Evolutionary conservation across 2,113 vertebrate genomes (phyloP).

Genomic region (Trogon surrucura): DNA sequence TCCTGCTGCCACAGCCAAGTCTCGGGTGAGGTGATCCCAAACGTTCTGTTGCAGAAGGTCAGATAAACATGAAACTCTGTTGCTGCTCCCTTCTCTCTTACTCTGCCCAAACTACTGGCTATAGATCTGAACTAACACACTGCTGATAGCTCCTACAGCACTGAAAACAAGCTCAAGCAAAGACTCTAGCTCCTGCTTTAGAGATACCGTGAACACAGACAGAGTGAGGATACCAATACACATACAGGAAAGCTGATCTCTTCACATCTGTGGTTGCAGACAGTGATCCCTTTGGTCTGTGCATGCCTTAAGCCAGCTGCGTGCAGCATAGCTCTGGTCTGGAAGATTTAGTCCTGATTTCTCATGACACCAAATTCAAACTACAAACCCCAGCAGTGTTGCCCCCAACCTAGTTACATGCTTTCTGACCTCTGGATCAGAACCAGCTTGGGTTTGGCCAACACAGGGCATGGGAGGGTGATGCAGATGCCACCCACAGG

Average conservation of each 20-base stretch:
- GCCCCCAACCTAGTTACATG: not conserved
- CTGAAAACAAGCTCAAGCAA: not conserved
- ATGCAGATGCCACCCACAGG: not conserved
- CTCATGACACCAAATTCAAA: not conserved
- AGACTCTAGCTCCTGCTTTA: not conserved
- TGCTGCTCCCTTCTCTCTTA: not conserved
- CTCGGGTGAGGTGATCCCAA: not conserved
- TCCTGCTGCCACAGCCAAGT: not conserved
- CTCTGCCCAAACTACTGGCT: not conserved
- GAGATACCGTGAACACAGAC: not conserved
- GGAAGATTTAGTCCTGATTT: not conserved
- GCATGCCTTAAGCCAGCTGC: not conserved
- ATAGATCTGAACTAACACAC: not conserved
- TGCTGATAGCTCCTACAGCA: not conserved
- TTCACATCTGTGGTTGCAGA: not conserved
- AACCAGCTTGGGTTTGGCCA: not conserved
- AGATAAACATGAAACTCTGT: not conserved
- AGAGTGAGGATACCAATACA: too few relatives aligned
- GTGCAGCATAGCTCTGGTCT: not conserved
- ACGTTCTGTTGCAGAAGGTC: not conserved
- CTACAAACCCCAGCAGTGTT: not conserved
- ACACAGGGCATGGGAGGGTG: rapidly evolving
- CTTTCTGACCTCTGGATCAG: not conserved
- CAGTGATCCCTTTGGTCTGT: not conserved
- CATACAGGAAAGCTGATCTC: not conserved